These are phyloP conservation scores for Anhinga anhinga DNA, from an alignment of 2,113 vertebrate species.

Conservation along the genomic window DNA sequence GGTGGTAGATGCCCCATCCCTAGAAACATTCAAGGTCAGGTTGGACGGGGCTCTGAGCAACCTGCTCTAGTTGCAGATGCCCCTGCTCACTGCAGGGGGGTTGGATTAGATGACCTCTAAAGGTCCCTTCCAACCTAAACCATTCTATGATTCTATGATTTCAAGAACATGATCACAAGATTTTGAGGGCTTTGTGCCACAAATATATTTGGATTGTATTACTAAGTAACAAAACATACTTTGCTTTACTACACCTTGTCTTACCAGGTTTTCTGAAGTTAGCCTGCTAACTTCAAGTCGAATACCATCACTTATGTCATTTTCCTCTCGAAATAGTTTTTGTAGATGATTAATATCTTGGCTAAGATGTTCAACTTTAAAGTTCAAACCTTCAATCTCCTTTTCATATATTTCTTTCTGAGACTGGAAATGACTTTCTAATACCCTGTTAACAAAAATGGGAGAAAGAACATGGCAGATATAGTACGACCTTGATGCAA, in stretches of 20 bases:
- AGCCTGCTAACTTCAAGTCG: conserved; percentile 86
- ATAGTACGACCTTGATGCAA: not conserved
- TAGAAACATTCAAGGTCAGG: too few relatives aligned
- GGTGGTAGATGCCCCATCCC: too few relatives aligned
- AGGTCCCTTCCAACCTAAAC: too few relatives aligned
- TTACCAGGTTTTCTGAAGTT: conserved; percentile 88
- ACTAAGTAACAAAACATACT: not conserved
- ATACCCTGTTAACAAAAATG: conserved; percentile 73
- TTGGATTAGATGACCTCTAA: too few relatives aligned
- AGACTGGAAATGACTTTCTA: conserved; percentile 87
- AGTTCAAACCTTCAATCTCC: conserved; percentile 83
- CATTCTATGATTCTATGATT: too few relatives aligned
- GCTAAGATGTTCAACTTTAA: conserved; percentile 87
- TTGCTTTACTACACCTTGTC: not conserved
- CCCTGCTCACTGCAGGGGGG: too few relatives aligned
- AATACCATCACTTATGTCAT: conserved; percentile 83
- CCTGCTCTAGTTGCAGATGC: too few relatives aligned
- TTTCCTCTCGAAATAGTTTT: conserved; percentile 89
- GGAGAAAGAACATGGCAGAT: not conserved
- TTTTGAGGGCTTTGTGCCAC: not conserved
- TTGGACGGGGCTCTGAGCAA: too few relatives aligned
- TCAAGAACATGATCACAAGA: not conserved
- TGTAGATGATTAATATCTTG: conserved; percentile 89
- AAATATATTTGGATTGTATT: not conserved
- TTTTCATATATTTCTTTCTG: conserved; percentile 86